A percentile compares a stretch with the other conserved stretches of the same genome.
Evolutionary conservation across 1,140 invertebrate species (phyloP).

Genomic region (Meloidogyne floridensis): DNA sequence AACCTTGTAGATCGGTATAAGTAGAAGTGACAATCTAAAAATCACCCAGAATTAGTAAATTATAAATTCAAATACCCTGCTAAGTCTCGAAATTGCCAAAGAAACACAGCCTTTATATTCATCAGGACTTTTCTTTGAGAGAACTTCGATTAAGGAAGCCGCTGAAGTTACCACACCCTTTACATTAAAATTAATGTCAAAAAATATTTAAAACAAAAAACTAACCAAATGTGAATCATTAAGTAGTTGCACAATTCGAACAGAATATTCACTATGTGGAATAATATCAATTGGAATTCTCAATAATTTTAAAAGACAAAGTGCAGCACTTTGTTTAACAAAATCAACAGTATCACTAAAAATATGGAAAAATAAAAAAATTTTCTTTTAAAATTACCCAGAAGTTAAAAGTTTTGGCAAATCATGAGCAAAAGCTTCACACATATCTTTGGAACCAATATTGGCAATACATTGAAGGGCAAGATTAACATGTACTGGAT

Average conservation of each 20-base stretch:
- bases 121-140: constrained; percentile 97
- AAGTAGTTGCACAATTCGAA: constrained; percentile 93
- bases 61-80: constrained; percentile 73
- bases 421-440: constrained; percentile 94
- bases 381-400: constrained; percentile 72
- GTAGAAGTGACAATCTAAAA: constrained; percentile 63
- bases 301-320: constrained; percentile 89
- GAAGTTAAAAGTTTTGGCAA: constrained; percentile 97
- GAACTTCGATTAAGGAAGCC: constrained; percentile 92
- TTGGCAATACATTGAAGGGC: constrained; percentile 99
- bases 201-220: neutral
- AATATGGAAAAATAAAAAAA: constrained; percentile 20
- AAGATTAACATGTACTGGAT: constrained; percentile 96
- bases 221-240: constrained; percentile 93
- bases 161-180: constrained; percentile 88
- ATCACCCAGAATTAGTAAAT: neutral
- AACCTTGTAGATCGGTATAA: constrained; percentile 54
- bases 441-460: constrained; percentile 99
- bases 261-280: constrained; percentile 96
- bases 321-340: constrained; percentile 97
- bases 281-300: constrained; percentile 89
- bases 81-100: constrained; percentile 91
- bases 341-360: constrained; percentile 96
- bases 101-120: constrained; percentile 99
- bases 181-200: constrained; percentile 24